Evolutionary conservation across 2,797 vertebrate species (phyloP), one percentile per base, ranked within the genome.

Genomic region (Phataginus tetradactyla): DNA sequence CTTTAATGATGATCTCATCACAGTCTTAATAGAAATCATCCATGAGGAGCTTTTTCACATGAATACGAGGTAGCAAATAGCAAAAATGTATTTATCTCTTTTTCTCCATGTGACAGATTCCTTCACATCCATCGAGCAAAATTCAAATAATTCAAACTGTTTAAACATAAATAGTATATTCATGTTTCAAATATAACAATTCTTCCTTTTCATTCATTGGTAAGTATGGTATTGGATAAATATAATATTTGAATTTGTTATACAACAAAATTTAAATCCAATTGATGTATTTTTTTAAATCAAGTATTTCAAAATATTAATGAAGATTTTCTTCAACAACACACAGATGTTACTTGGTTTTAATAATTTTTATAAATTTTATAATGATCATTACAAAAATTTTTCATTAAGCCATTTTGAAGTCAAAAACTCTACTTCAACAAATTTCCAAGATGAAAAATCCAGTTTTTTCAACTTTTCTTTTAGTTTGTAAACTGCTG

Each of bases 261-360:
- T 27, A 39, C 5, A 81, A 57, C 12, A 55, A 86, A 86, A 87
- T 80, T 91, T 93, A 9, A 83, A 79, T 77, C 7, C 15, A 93
- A 42, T 34, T 66, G 15, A 74, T 20, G 51, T 37, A 37, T 59
- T 61, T 49, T 93, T 94, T 86, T 25, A 77, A 86, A 75, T 69
- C 59, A 83, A 55, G 4, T 95, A 80, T 87, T 97, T 97, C 68
- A 93, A 95, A 96, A 69, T 92, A 75, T 7, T 57, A 1, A 55
- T 64, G 23, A 81, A 51, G 20, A 45, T 20, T 95, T 88, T 86
- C 29, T 27, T 95, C 25, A 93, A n/a, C 17, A 64, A 72, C 91
- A 86, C 1, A 77, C 7, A 96, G 29, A 72, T 86, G 25, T 72
- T 81, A 84, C 23, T 95, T 85, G 5, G 4, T 79, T 17, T 84